phyloP scores from a whole-genome alignment of 2,888 invertebrate species.

The Erannis defoliaria region DNA sequence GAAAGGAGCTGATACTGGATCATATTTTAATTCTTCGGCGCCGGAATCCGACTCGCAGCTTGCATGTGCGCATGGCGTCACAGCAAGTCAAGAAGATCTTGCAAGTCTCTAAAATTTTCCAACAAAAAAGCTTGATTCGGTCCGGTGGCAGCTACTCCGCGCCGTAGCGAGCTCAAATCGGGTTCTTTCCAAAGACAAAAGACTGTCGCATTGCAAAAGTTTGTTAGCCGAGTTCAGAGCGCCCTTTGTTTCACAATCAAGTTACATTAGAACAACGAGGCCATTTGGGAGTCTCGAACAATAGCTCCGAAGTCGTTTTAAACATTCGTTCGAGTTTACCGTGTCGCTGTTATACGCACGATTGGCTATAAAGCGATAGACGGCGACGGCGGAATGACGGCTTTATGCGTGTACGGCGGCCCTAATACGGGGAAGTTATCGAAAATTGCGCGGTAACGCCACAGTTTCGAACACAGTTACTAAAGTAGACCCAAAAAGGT shows the following conservation, averaged over 20 bases:
- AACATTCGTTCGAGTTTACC: constrained; percentile 64
- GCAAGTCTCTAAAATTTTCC: background rate
- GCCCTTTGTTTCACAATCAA: constrained; percentile 76
- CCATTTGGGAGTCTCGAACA: constrained; percentile 65
- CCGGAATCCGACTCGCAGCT: background rate
- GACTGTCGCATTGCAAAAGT: constrained; percentile 70
- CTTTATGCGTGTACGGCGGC: constrained; percentile 48
- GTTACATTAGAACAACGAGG: constrained; percentile 70
- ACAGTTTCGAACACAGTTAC: constrained; percentile 19
- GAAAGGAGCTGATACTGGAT: too few relatives aligned
- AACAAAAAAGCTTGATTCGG: constrained; percentile 20
- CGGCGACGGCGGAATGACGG: constrained; percentile 47
- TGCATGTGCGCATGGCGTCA: too few relatives aligned
- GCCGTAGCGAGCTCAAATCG: constrained; percentile 56
- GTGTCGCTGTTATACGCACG: constrained; percentile 72
- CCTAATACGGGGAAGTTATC: constrained; percentile 46
- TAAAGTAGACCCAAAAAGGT: constrained; percentile 8
- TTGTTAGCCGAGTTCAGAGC: constrained; percentile 59
- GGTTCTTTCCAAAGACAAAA: constrained; percentile 72
- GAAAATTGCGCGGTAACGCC: constrained; percentile 44
- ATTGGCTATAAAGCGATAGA: constrained; percentile 68
- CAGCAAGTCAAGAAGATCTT: background rate
- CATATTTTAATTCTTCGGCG: too few relatives aligned
- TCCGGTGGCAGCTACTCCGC: background rate
- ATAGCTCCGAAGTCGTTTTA: constrained; percentile 70